A percentile compares a stretch with the other conserved stretches of the same genome.
Conservation (phyloP, 2,888 invertebrate species). For the Yponomeuta sedellus region DNA sequence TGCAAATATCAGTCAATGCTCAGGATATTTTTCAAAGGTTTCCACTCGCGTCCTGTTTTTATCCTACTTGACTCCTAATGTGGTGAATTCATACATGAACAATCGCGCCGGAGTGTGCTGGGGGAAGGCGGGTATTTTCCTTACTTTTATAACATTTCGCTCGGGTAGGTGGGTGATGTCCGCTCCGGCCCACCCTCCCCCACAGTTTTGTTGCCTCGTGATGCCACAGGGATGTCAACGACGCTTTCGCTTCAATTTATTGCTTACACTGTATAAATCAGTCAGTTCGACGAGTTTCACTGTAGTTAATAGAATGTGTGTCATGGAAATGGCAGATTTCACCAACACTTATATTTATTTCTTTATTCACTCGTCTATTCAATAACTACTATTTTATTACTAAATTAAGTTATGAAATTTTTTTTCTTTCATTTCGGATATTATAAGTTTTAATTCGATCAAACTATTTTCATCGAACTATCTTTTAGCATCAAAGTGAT, state of each 20-base stretch:
- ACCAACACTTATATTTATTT: too few species aligned
- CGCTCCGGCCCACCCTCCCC: conserved; percentile 24
- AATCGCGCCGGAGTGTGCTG: conserved; percentile 65
- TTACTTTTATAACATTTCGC: conserved; percentile 56
- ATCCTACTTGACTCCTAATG: conserved; percentile 81
- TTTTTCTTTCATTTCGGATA: too few species aligned
- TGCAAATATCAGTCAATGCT: conserved; percentile 58
- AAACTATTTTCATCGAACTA: too few species aligned
- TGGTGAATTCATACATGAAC: conserved; percentile 85
- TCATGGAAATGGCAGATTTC: neutral
- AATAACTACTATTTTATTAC: too few species aligned
- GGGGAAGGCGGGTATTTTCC: conserved; percentile 34
- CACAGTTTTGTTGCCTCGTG: conserved; percentile 18
- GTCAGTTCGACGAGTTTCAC: neutral
- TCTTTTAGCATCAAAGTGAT: too few species aligned
- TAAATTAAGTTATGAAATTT: too few species aligned
- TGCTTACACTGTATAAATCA: neutral
- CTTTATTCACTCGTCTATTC: too few species aligned
- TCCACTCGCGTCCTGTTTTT: conserved; percentile 68
- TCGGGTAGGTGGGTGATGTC: conserved; percentile 30
- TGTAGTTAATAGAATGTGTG: neutral
- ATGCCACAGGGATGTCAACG: neutral
- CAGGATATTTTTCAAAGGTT: conserved; percentile 67
- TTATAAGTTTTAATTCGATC: too few species aligned
- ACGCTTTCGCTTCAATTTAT: neutral